These are phyloP conservation scores for Rotaria socialis DNA, from an alignment of 2,888 invertebrate genomes.

Conservation along the genomic window DNA sequence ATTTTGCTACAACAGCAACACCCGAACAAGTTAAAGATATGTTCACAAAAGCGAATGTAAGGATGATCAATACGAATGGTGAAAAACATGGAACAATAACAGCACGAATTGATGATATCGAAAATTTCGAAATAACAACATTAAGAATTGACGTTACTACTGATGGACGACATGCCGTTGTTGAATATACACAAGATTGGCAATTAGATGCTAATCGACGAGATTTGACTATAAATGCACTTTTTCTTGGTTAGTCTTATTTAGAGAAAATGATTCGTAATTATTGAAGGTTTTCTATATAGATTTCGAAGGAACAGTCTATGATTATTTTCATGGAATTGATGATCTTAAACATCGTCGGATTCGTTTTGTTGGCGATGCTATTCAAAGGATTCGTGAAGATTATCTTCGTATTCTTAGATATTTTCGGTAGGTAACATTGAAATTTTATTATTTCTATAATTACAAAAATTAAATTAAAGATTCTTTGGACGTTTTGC, in stretches of 20 bases:
- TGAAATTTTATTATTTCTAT: not conserved
- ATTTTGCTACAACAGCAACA: conserved; percentile 94
- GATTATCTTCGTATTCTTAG: conserved; percentile 90
- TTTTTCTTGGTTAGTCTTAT: conserved; percentile 72
- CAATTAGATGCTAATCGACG: conserved; percentile 85
- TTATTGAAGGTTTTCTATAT: not conserved
- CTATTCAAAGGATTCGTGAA: conserved; percentile 79
- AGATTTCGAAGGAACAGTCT: conserved; percentile 62
- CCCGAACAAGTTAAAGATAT: conserved; percentile 90
- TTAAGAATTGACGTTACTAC: conserved; percentile 82
- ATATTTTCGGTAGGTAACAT: conserved; percentile 60
- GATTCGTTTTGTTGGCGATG: conserved; percentile 86
- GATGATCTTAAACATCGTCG: conserved; percentile 76
- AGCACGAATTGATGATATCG: conserved; percentile 83
- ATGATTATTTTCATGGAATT: conserved; percentile 89
- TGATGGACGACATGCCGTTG: conserved; percentile 90
- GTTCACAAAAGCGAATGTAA: conserved; percentile 75
- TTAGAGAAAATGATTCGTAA: not conserved
- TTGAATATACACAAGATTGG: conserved; percentile 78
- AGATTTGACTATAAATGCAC: conserved; percentile 94
- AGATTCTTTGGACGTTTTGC: conserved; percentile 39
- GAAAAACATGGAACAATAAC: conserved; percentile 70
- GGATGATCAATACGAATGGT: conserved; percentile 79
- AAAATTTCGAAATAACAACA: conserved; percentile 69
- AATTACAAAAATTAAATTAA: not conserved